Evolutionary conservation across 2,888 invertebrate species (phyloP).

Genomic region (Spisula solida): DNA sequence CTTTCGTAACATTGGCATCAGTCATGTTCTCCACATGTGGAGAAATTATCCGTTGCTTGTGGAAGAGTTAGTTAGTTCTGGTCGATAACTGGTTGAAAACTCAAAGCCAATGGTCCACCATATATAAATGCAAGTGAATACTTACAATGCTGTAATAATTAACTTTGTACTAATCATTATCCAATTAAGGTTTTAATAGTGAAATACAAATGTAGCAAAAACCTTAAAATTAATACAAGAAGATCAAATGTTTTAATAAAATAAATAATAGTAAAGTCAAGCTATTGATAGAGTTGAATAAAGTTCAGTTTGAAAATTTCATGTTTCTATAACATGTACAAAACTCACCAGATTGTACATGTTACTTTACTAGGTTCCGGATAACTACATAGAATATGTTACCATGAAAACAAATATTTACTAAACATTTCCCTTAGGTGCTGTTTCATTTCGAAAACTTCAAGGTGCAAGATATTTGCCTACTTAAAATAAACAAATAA

Average conservation of each 20-base stretch:
- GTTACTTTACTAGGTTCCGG: slow-evolving; percentile 12
- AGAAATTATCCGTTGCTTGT: no score
- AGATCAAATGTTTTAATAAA: neutral
- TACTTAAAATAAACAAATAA: neutral
- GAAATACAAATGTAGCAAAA: no score
- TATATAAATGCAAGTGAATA: no score
- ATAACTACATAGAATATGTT: neutral
- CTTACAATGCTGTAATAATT: no score
- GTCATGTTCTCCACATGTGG: no score
- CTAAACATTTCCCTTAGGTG: neutral
- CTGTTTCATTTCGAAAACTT: neutral
- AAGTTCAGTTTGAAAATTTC: neutral
- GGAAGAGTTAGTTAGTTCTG: no score
- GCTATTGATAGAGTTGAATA: neutral
- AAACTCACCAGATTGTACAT: slow-evolving; percentile 31
- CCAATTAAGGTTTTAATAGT: no score
- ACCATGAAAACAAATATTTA: neutral
- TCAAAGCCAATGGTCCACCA: no score
- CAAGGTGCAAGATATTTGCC: neutral
- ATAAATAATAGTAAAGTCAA: neutral
- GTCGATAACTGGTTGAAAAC: no score
- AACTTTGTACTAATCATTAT: no score
- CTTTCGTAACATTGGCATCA: no score
- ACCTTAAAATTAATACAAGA: neutral
- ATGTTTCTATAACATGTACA: neutral